Base-by-base conservation (phyloP, 1,140 invertebrate genomes). In the Dendrolimus kikuchii region DNA sequence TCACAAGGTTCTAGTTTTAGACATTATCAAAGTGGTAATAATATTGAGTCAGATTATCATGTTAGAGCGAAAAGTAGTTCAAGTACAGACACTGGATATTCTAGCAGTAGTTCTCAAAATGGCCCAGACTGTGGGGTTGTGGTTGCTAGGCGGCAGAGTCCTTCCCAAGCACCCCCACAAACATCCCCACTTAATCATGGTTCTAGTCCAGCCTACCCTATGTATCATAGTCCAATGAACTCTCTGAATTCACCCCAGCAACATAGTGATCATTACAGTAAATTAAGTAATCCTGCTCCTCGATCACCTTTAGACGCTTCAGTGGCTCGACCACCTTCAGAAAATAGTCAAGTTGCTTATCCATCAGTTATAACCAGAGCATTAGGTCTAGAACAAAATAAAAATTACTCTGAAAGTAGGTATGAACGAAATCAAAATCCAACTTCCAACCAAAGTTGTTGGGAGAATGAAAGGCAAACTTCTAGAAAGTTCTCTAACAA, bases 181-280 rank as follows among this genome's bases (percentile, higher is more conserved):
- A 89, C 90, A 23, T 91, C 90, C 55, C 89, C 89, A 5, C 65
- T 92, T 23, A 90, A 91, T 43, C 92, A 93, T 74, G 92, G 92
- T 4, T 92, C 91, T 54, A 93, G 92, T 85, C 92, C 93, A 23
- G 92, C 91, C 10, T 94, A 94, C 86, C 92, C 93, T 6, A 89
- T 93, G 89, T 94, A 94, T 74, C 92, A 93, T 74, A 93, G 92
- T 82, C 92, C 93, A 6, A 92, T 94, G 91, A 91, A 92, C 60
- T 91, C 91, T 3, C 89, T 91, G 68, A 92, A 92, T 46, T 93
- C 92, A 8, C 92, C 92, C 7, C 92, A 93, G 64, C 92, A 91
- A 59, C 90, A 90, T 57, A 69, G 71, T 4, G 89, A 90, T 45
- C 71, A 88, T 9, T 90, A 80, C 51, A 84, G 59, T 68, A 91